phyloP scores from a whole-genome alignment of 1,140 invertebrate genomes.

The Centruroides vittatus region DNA sequence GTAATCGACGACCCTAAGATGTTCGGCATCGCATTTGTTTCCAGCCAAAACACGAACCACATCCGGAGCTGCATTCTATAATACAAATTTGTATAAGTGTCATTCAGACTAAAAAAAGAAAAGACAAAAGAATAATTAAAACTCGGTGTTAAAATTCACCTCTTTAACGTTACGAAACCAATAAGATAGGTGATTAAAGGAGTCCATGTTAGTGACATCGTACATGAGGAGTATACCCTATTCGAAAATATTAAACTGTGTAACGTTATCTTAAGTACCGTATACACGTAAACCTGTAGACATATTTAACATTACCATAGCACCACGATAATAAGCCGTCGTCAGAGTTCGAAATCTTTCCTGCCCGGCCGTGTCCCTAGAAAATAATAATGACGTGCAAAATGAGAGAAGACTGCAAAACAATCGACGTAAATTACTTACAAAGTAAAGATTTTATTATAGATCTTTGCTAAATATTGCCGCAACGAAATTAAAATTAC shows the following conservation, averaged over 20 bases:
- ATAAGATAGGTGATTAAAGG: slow-evolving; percentile 69
- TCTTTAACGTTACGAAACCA: slow-evolving; percentile 76
- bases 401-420: too few relatives aligned
- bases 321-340: slow-evolving; percentile 67
- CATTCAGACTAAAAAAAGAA: not conserved
- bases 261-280: too few relatives aligned
- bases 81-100: not conserved
- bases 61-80: slow-evolving; percentile 65
- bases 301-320: slow-evolving; percentile 13
- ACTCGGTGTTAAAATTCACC: slow-evolving; percentile 29
- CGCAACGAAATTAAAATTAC: not conserved
- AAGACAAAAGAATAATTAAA: not conserved
- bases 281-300: not conserved
- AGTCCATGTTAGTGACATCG: slow-evolving; percentile 69
- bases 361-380: slow-evolving; percentile 41
- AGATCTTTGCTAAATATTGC: too few relatives aligned
- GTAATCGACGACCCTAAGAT: slow-evolving; percentile 53
- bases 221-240: slow-evolving; percentile 75
- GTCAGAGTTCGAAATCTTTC: slow-evolving; percentile 65
- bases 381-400: not conserved
- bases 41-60: slow-evolving; percentile 69
- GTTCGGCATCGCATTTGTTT: slow-evolving; percentile 67
- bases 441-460: too few relatives aligned
- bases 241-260: not conserved
- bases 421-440: too few relatives aligned